Evolutionary conservation across 2,113 vertebrate genomes (phyloP).

Genomic region (Clarias gariepinus): DNA sequence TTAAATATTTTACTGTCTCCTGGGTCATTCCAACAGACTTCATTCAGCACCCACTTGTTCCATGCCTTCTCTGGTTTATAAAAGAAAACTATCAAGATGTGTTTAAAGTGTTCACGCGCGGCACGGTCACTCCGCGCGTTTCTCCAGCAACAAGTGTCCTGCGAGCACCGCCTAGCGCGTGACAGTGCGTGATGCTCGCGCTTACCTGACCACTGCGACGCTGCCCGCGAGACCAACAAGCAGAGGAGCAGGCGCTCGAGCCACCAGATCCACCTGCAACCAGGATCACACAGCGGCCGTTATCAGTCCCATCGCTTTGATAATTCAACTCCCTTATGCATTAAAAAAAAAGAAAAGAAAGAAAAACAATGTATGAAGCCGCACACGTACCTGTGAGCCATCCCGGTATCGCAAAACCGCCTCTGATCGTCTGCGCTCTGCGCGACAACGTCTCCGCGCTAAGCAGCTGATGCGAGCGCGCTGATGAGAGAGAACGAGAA

Average conservation of each 20-base stretch:
- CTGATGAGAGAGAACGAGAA: constrained; percentile 6
- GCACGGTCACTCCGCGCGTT: too few relatives aligned
- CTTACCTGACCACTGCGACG: constrained; percentile 73
- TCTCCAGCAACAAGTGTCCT: constrained; percentile 2
- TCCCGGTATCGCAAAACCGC: constrained; percentile 37
- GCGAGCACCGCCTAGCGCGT: constrained; percentile 31
- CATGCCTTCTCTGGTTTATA: background rate
- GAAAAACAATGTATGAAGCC: background rate
- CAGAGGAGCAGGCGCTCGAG: constrained; percentile 64
- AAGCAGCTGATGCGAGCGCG: constrained; percentile 55
- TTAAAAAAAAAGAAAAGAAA: background rate
- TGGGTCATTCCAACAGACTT: background rate
- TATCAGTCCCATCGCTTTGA: background rate
- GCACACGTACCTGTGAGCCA: constrained; percentile 53
- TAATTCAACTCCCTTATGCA: background rate
- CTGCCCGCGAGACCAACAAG: constrained; percentile 59
- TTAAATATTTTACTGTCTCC: background rate
- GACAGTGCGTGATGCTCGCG: background rate
- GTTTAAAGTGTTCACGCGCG: background rate
- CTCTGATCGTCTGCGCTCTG: background rate
- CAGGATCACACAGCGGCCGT: constrained; percentile 27
- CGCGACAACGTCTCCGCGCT: constrained; percentile 9
- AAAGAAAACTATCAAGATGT: background rate
- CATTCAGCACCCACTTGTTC: background rate
- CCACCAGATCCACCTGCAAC: constrained; percentile 71